Evolutionary conservation across 2,888 invertebrate genomes (phyloP).

Genomic region (Myopa testacea): DNA sequence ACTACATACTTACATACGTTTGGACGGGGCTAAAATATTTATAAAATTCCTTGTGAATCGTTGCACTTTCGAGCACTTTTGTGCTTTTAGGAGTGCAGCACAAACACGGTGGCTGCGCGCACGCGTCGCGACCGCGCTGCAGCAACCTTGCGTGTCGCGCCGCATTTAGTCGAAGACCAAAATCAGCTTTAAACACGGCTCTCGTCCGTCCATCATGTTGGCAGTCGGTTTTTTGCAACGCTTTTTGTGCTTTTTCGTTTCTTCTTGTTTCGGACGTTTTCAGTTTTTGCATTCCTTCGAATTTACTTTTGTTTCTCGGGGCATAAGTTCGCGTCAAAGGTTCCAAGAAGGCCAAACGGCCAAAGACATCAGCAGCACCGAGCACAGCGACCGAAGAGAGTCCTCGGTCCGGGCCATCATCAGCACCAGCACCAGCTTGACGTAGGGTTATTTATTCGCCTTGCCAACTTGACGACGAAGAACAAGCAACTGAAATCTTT

Average conservation of each 20-base stretch:
- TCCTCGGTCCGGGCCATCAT: slow-evolving; percentile 25
- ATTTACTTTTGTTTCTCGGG: slow-evolving; percentile 45
- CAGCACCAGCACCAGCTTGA: background rate
- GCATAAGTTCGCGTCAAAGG: slow-evolving; percentile 65
- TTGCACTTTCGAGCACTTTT: background rate
- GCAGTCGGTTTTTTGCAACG: slow-evolving; percentile 42
- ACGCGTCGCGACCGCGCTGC: slow-evolving; percentile 56
- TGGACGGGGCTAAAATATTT: slow-evolving; percentile 18
- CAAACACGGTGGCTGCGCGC: slow-evolving; percentile 37
- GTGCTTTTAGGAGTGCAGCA: slow-evolving; percentile 14
- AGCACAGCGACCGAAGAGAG: slow-evolving; percentile 28
- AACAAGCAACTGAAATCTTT: slow-evolving; percentile 11
- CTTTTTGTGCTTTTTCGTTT: slow-evolving; percentile 22
- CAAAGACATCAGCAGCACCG: slow-evolving; percentile 35
- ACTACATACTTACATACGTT: slow-evolving; percentile 30
- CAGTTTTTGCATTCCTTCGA: slow-evolving; percentile 24
- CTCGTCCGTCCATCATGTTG: slow-evolving; percentile 1
- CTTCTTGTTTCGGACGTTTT: background rate
- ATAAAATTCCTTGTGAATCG: slow-evolving; percentile 14
- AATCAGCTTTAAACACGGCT: slow-evolving; percentile 37
- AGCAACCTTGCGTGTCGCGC: slow-evolving; percentile 51
- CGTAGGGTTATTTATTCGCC: slow-evolving; percentile 38
- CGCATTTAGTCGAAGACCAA: slow-evolving; percentile 32
- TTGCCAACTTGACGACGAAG: slow-evolving; percentile 28
- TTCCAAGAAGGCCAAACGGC: slow-evolving; percentile 51